phyloP scores from a whole-genome alignment of 2,797 vertebrate species.

The Spinus olivaceus region DNA sequence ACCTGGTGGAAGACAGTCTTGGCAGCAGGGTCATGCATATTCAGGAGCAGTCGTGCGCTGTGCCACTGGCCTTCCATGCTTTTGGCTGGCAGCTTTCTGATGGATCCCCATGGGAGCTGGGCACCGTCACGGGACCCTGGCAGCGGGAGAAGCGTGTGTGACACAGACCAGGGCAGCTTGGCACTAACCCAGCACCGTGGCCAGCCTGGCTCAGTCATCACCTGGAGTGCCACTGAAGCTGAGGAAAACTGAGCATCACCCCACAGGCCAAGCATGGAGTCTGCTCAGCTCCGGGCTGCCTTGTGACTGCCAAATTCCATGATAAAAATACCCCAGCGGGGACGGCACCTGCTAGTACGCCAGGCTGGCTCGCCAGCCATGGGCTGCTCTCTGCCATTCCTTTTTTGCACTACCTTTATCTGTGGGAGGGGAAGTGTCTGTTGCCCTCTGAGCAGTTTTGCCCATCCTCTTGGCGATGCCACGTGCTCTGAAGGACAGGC shows the following conservation, averaged over 20 bases:
- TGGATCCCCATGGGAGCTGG: neutral
- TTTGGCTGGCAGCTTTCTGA: neutral
- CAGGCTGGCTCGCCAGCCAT: neutral
- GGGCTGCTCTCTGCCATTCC: neutral
- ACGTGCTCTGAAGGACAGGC: neutral
- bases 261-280: neutral
- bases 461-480: neutral
- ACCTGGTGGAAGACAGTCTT: neutral
- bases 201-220: neutral
- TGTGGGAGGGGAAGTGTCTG: neutral
- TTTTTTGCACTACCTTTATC: neutral
- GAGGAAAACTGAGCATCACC: neutral
- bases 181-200: neutral
- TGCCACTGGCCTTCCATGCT: neutral
- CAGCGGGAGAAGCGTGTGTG: neutral
- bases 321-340: conserved; percentile 19
- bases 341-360: neutral
- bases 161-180: conserved; percentile 25
- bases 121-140: neutral
- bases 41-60: neutral
- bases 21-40: neutral
- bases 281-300: neutral
- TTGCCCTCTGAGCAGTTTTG: neutral
- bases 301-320: conserved; percentile 45
- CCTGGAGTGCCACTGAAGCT: neutral